A percentile compares a stretch with the other conserved stretches of the same genome.
phyloP scores from a whole-genome alignment of 2,888 invertebrate species.

The Agapostemon virescens region DNA sequence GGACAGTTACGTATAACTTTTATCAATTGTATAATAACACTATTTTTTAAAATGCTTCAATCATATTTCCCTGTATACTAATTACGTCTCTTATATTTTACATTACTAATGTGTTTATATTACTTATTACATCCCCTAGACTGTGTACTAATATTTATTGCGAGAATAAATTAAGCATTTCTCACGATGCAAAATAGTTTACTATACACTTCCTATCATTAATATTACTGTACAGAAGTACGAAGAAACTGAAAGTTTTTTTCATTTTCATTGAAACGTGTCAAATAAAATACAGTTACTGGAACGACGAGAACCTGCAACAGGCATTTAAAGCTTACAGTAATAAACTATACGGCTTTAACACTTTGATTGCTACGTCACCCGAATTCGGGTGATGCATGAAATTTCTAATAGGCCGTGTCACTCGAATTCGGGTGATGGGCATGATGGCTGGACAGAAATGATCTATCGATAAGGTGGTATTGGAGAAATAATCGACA shows the following conservation, averaged over 20 bases:
- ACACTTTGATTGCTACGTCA: not conserved
- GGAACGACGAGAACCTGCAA: not conserved
- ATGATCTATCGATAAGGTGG: not conserved
- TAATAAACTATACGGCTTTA: not conserved
- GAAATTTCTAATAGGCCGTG: not conserved
- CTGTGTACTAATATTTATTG: not conserved
- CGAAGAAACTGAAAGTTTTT: not conserved
- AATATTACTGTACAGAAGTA: not conserved
- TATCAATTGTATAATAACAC: not conserved
- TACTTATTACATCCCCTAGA: too few relatives aligned
- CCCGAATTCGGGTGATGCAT: constrained; percentile 5
- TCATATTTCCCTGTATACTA: too few relatives aligned
- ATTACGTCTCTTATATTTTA: not conserved
- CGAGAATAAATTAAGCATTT: not conserved
- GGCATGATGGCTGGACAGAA: not conserved
- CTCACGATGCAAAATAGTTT: not conserved
- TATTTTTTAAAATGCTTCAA: too few relatives aligned
- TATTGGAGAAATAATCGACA: not conserved
- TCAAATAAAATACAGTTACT: not conserved
- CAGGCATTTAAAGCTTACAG: not conserved
- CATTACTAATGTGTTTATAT: not conserved
- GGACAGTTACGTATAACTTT: not conserved
- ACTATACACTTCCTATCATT: too few relatives aligned
- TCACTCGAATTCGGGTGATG: not conserved
- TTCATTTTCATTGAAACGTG: not conserved